Evolutionary conservation across 2,797 vertebrate genomes (phyloP).

Genomic region (Halcyon leucocephala): DNA sequence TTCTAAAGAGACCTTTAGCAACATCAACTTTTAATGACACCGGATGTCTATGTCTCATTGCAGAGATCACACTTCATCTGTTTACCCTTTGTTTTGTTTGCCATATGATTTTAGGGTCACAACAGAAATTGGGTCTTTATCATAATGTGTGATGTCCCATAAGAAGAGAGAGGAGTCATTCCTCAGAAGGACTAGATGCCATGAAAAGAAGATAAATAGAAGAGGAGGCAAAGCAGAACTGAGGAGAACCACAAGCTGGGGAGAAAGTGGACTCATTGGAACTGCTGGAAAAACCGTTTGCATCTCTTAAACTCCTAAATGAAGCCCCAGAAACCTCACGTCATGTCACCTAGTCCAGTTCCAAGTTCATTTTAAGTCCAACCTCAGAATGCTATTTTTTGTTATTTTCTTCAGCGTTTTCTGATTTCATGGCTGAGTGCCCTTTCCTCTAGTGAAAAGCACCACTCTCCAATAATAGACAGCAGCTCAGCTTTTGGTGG

Average conservation of each 20-base stretch:
- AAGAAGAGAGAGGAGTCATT: background rate
- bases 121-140: background rate
- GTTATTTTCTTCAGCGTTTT: background rate
- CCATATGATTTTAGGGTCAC: fast-evolving
- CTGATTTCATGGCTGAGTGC: background rate
- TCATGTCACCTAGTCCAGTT: background rate
- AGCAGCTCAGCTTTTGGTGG: background rate
- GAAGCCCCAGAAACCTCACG: background rate
- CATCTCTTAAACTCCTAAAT: background rate
- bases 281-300: background rate
- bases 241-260: background rate
- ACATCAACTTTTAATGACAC: background rate
- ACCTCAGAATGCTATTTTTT: background rate
- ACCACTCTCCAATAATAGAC: background rate
- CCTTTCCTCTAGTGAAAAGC: background rate
- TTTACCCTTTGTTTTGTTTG: background rate
- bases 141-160: background rate
- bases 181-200: background rate
- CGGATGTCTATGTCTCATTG: background rate
- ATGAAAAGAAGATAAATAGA: background rate
- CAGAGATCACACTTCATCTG: background rate
- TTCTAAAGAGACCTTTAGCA: background rate
- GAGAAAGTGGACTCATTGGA: background rate
- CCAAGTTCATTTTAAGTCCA: background rate
- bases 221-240: background rate